Evolutionary conservation across 2,113 vertebrate species (phyloP).

Genomic region (Nothocercus nigrocapillus): DNA sequence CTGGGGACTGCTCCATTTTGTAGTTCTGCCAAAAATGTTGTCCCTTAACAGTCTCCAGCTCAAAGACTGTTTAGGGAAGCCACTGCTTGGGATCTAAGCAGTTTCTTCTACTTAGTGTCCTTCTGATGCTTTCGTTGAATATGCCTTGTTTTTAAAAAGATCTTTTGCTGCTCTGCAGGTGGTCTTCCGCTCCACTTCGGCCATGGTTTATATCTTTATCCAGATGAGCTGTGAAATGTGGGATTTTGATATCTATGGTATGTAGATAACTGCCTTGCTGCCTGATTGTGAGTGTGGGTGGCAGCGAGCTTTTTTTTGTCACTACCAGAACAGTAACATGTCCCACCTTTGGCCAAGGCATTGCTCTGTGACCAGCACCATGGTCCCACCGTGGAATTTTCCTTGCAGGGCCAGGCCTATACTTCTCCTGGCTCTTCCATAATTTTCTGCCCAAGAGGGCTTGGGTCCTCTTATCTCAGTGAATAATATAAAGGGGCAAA

Average conservation of each 20-base stretch:
- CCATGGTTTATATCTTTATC: conserved; percentile 99
- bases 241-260: conserved; percentile 99
- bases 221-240: conserved; percentile 99
- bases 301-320: not conserved
- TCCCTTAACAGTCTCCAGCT: too few relatives aligned
- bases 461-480: not conserved
- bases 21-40: not conserved
- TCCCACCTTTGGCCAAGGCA: not conserved
- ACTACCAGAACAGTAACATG: not conserved
- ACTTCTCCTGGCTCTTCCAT: not conserved
- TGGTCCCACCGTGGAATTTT: not conserved
- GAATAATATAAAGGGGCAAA: accelerated
- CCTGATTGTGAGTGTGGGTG: not conserved
- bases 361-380: accelerated
- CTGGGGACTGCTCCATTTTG: not conserved
- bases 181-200: conserved; percentile 96
- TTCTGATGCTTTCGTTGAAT: not conserved
- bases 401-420: not conserved
- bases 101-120: too few relatives aligned
- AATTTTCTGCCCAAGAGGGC: not conserved
- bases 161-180: conserved; percentile 81
- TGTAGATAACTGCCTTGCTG: not conserved
- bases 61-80: too few relatives aligned
- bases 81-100: not conserved
- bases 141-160: not conserved